Base-by-base conservation (phyloP, 2,888 invertebrate species). In the Cancer borealis region DNA sequence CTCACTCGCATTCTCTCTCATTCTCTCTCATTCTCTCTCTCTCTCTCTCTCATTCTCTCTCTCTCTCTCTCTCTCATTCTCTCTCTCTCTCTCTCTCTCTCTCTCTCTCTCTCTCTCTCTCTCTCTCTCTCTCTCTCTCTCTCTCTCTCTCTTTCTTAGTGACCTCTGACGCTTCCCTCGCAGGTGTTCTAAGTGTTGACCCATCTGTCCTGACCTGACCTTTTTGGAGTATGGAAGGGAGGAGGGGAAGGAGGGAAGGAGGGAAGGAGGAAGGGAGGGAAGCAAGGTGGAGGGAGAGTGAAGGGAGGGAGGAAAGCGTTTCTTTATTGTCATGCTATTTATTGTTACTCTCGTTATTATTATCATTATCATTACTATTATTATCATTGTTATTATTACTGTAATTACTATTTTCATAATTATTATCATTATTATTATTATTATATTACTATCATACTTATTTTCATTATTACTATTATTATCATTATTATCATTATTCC, bases 121-220 rank as follows among this genome's bases (percentile, higher is more conserved):
- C 54, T 54, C 54, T 54, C 21, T 66, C 79, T 79, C 79, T 79
- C 30, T 79, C 30, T 79, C 79, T 79, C 30, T 5, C 30, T 26
- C 79, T 79, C 30, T 30, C 79, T 30, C 79, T 30, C 79, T 79
- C 79, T 79, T 14, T 54, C 3, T 54, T 12, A 5, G n/a, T 66
- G 66, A 66, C 66, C 66, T 66, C n/a, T 66, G 66, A 5, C 66
- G 17, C 66, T 66, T 66, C 66, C 66, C n/a, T 30, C 79, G 79
- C 79, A 79, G 79, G 79, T 79, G 79, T 79, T 21, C 79, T 10
- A 30, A 79, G 79, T 79, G 79, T 79, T 79, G 79, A 79, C 79
- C 79, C 79, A 79, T 4, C 79, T 26, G 30, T 12, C 79, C 79
- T 79, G 79, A 79, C 79, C 79, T 79, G 79, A 79, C 79, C 79